These are phyloP conservation scores for Sminthurides bifidus DNA, from an alignment of 1,140 invertebrate species.

Conservation along the genomic window DNA sequence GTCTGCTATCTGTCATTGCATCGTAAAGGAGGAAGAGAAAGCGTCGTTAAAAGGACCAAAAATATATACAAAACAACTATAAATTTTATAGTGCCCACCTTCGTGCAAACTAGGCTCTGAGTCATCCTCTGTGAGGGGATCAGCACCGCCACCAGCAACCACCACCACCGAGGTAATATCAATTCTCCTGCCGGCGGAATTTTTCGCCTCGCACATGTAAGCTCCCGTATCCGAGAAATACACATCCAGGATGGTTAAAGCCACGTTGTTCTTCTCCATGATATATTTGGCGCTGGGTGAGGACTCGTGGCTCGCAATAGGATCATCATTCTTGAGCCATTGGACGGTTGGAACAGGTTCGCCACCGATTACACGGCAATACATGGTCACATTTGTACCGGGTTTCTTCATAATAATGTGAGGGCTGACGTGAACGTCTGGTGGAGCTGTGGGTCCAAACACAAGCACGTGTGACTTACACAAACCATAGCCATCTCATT, in stretches of 20 bases:
- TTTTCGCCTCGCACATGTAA: constrained; percentile 64
- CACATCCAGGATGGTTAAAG: constrained; percentile 52
- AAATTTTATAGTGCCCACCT: constrained; percentile 1
- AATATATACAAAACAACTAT: neutral
- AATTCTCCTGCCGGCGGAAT: constrained; percentile 53
- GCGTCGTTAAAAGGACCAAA: neutral
- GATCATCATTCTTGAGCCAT: constrained; percentile 62
- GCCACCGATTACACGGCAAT: constrained; percentile 56
- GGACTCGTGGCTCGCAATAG: constrained; percentile 35
- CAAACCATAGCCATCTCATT: no score
- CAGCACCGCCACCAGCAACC: constrained; percentile 51
- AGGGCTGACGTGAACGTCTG: constrained; percentile 52
- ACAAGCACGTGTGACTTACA: no score
- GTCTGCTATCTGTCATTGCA: no score
- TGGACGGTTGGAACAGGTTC: constrained; percentile 49
- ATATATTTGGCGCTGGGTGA: constrained; percentile 49
- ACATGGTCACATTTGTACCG: constrained; percentile 53
- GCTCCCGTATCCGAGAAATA: constrained; percentile 60
- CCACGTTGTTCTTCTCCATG: constrained; percentile 57
- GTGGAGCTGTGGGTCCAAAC: constrained; percentile 52
- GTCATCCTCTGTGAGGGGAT: no score
- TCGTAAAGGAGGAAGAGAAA: neutral
- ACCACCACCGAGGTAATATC: constrained; percentile 60
- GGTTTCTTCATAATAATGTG: constrained; percentile 53
- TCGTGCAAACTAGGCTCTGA: no score